These are phyloP conservation scores for Vimba vimba DNA, from an alignment of 2,113 vertebrate genomes.

Conservation along the genomic window DNA sequence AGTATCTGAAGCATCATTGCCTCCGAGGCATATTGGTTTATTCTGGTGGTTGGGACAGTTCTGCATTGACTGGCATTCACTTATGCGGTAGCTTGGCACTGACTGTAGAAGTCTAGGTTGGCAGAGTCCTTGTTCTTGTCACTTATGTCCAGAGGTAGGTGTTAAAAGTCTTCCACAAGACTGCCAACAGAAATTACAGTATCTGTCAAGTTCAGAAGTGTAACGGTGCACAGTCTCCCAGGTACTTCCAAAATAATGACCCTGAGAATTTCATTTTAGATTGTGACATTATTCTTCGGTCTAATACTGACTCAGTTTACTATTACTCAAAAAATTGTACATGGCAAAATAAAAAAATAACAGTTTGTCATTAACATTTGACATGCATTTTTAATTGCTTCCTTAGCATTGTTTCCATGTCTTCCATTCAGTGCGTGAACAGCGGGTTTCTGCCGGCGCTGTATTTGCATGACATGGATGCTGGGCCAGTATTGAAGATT, in stretches of 20 bases:
- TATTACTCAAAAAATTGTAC: not conserved
- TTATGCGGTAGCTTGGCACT: not conserved
- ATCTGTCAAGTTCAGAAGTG: slow-evolving; percentile 22
- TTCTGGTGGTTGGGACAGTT: not conserved
- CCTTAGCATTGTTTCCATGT: not conserved
- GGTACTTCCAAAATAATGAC: not conserved
- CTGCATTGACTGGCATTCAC: not conserved
- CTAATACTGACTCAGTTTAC: not conserved
- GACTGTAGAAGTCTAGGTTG: not conserved
- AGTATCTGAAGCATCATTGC: not conserved
- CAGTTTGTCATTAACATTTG: not conserved
- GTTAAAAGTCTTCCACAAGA: slow-evolving; percentile 3
- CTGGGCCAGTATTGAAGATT: slow-evolving; percentile 54
- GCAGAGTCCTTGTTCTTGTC: slow-evolving; percentile 15
- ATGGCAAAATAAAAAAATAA: not conserved
- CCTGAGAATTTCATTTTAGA: not conserved
- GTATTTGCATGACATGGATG: slow-evolving; percentile 47
- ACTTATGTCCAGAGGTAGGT: slow-evolving; percentile 10
- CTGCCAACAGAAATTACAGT: slow-evolving; percentile 5
- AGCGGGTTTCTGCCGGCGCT: slow-evolving; percentile 22
- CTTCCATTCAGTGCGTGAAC: not conserved
- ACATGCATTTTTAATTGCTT: not conserved
- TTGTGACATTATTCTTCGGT: not conserved
- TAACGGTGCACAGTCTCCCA: not conserved
- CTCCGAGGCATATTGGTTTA: not conserved